Conservation (phyloP, 37 sponge, comb jelly and placozoan species). For the Corticium candelabrum region DNA sequence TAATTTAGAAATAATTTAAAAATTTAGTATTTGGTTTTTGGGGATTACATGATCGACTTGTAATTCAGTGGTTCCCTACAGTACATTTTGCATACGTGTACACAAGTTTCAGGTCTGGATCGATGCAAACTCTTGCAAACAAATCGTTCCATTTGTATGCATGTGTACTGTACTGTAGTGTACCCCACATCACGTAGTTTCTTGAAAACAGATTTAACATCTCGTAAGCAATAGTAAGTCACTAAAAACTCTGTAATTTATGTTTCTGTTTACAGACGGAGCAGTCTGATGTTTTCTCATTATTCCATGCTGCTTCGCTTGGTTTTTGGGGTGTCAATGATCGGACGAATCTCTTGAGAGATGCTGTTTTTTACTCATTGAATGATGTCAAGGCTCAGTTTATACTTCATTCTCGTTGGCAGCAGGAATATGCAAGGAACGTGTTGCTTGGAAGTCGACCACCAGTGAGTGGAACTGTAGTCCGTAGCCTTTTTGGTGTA, state of each 20-base stretch:
- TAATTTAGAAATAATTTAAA: too few relatives aligned
- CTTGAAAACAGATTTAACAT: too few relatives aligned
- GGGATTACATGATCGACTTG: too few relatives aligned
- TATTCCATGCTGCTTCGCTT: slow-evolving; percentile 53
- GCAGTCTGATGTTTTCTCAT: slow-evolving; percentile 30
- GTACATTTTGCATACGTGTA: too few relatives aligned
- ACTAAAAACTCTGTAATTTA: neutral
- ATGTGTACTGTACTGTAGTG: too few relatives aligned
- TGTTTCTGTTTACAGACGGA: neutral
- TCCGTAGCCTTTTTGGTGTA: too few relatives aligned
- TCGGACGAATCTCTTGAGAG: slow-evolving; percentile 27
- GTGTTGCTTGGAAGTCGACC: neutral
- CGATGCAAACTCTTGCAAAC: too few relatives aligned
- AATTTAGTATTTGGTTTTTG: too few relatives aligned
- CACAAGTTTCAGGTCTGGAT: too few relatives aligned
- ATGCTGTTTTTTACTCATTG: slow-evolving; percentile 35
- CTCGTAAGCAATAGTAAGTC: neutral
- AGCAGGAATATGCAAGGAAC: neutral
- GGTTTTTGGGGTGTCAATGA: slow-evolving; percentile 65
- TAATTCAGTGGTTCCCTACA: too few relatives aligned
- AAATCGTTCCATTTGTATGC: too few relatives aligned
- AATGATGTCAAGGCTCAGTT: slow-evolving; percentile 40
- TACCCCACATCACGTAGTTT: too few relatives aligned
- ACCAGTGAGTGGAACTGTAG: neutral
- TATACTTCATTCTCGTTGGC: slow-evolving; percentile 34